Evolutionary conservation across 2,113 vertebrate genomes (phyloP).

Genomic region (Tenebrosternarchus preto): DNA sequence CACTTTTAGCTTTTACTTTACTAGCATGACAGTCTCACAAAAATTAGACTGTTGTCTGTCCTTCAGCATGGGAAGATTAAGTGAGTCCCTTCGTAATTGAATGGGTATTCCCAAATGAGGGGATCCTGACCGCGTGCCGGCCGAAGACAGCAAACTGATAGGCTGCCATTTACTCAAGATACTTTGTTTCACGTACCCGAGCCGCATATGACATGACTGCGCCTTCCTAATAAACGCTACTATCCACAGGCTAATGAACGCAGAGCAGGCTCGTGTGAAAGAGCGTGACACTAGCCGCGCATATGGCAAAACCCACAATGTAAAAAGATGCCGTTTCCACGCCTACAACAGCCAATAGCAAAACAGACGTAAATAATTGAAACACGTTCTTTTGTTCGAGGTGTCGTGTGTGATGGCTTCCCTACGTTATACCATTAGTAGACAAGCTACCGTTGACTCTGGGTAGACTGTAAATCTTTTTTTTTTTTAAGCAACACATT

Average conservation of each 20-base stretch:
- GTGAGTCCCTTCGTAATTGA: not conserved
- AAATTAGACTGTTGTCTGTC: not conserved
- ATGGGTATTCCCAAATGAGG: not conserved
- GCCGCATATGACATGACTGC: not conserved
- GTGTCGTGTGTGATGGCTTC: slow-evolving; percentile 12
- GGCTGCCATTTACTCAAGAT: not conserved
- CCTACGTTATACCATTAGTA: not conserved
- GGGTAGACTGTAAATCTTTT: not conserved
- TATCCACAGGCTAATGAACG: not conserved
- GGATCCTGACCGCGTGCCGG: not conserved
- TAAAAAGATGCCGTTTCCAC: slow-evolving; percentile 12
- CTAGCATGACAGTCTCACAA: not conserved
- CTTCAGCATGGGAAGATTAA: not conserved
- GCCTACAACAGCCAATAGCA: not conserved
- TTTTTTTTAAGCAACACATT: not conserved
- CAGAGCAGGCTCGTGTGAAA: too few species aligned
- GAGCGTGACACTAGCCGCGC: not conserved
- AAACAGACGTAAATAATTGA: slow-evolving; percentile 25
- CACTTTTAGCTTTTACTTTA: not conserved
- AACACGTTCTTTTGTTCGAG: slow-evolving; percentile 27
- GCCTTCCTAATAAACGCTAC: not conserved
- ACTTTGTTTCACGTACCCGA: not conserved
- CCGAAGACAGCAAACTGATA: not conserved
- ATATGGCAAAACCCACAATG: not conserved
- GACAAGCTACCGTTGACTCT: not conserved